Conservation (phyloP, 2,888 invertebrate genomes). For the Trileptium ribeirensis region DNA sequence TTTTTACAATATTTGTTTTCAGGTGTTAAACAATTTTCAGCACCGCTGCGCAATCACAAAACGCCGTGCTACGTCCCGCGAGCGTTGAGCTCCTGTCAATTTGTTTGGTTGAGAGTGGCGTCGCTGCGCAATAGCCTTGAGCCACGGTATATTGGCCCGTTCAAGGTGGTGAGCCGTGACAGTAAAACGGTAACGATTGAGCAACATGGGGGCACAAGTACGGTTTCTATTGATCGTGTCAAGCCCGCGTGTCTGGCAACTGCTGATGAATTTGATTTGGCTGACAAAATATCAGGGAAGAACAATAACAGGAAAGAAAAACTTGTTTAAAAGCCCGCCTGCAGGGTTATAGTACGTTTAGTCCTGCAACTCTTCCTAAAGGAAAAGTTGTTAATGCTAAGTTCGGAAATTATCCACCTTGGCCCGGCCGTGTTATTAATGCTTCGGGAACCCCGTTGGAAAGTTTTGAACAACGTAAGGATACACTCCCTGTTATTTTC, state of each 20-base stretch:
- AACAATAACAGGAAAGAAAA: not conserved
- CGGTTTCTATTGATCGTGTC: not conserved
- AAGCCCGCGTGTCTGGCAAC: not conserved
- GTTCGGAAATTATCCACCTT: not conserved
- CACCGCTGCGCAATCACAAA: not conserved
- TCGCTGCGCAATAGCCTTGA: not conserved
- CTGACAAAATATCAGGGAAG: not conserved
- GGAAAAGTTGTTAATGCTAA: not conserved
- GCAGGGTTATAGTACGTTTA: not conserved
- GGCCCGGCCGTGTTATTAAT: not conserved
- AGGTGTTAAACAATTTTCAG: not conserved
- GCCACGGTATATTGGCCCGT: not conserved
- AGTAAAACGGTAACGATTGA: not conserved
- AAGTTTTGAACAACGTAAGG: not conserved
- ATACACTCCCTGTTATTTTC: not conserved
- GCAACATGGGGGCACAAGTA: not conserved
- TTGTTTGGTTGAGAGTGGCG: not conserved
- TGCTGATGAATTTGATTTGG: not conserved
- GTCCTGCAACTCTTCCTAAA: not conserved
- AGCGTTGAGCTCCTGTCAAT: not conserved
- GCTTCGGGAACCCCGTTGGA: not conserved
- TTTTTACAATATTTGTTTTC: no score
- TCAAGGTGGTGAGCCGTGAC: not conserved
- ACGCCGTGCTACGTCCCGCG: not conserved
- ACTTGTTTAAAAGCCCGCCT: not conserved